A percentile compares a stretch with the other conserved stretches of the same genome.
Conservation (phyloP, 1,140 invertebrate species). For the Popillia japonica region DNA sequence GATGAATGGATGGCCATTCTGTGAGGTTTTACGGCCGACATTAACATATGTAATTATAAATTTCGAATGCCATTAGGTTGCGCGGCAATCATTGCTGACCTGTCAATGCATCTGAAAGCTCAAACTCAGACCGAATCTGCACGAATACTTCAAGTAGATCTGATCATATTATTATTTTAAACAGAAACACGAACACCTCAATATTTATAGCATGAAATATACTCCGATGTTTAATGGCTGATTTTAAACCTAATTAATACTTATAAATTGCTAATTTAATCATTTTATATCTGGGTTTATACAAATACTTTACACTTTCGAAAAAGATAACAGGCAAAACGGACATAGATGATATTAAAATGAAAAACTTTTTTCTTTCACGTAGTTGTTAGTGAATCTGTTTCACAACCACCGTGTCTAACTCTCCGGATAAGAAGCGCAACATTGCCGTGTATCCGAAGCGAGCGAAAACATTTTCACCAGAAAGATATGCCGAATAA, state of each 20-base stretch:
- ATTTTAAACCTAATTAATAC: too few species aligned
- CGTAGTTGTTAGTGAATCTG: neutral
- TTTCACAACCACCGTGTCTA: conserved; percentile 16
- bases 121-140: too few species aligned
- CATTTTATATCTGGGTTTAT: too few species aligned
- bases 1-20: neutral
- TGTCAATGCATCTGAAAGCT: too few species aligned
- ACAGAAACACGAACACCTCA: too few species aligned
- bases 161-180: too few species aligned
- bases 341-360: neutral
- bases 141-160: too few species aligned
- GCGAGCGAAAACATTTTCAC: neutral
- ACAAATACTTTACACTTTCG: too few species aligned
- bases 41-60: conserved; percentile 21
- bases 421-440: neutral
- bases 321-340: neutral
- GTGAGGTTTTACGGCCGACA: neutral
- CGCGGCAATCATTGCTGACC: too few species aligned
- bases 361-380: conserved; percentile 12
- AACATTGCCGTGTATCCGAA: neutral
- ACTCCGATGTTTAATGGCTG: too few species aligned
- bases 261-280: too few species aligned
- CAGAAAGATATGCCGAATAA: neutral
- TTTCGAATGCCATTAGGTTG: neutral
- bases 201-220: too few species aligned